phyloP scores from a whole-genome alignment of 2,797 vertebrate species.

The Notolepis coatsorum region DNA sequence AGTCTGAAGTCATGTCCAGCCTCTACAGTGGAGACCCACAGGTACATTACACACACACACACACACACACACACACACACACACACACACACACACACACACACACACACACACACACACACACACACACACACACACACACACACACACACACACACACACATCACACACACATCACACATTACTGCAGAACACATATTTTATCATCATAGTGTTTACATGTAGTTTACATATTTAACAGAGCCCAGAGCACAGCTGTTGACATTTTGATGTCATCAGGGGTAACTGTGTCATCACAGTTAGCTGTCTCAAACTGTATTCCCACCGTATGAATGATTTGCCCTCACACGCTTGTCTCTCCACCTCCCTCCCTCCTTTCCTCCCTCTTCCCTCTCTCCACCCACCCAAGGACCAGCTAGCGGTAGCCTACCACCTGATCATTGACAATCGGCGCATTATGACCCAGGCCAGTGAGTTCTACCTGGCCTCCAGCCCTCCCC shows the following conservation, averaged over 20 bases:
- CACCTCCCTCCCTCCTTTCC: accelerated
- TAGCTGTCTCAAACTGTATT: too few species aligned
- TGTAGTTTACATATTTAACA: too few species aligned
- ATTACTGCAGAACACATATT: too few species aligned
- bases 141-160: too few species aligned
- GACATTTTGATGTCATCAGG: too few species aligned
- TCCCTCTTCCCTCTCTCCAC: conserved; percentile 66
- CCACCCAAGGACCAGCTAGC: conserved; percentile 92
- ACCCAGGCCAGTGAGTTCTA: conserved; percentile 99
- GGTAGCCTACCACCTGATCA: conserved; percentile 97
- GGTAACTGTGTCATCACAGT: too few species aligned
- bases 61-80: background rate
- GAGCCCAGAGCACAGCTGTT: too few species aligned
- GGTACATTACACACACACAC: conserved; percentile 45
- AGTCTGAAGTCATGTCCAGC: conserved; percentile 94
- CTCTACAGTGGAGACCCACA: conserved; percentile 96
- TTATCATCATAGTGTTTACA: too few species aligned
- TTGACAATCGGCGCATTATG: conserved; percentile 99
- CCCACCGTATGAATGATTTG: background rate
- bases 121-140: too few species aligned
- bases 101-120: background rate
- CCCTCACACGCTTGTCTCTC: background rate
- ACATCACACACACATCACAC: too few species aligned
- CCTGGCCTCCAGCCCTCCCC: conserved; percentile 96
- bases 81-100: background rate